Evolutionary conservation across 2,797 vertebrate species (phyloP), one percentile per base, ranked within the genome.

Genomic region (Tympanoctomys barrerae): DNA sequence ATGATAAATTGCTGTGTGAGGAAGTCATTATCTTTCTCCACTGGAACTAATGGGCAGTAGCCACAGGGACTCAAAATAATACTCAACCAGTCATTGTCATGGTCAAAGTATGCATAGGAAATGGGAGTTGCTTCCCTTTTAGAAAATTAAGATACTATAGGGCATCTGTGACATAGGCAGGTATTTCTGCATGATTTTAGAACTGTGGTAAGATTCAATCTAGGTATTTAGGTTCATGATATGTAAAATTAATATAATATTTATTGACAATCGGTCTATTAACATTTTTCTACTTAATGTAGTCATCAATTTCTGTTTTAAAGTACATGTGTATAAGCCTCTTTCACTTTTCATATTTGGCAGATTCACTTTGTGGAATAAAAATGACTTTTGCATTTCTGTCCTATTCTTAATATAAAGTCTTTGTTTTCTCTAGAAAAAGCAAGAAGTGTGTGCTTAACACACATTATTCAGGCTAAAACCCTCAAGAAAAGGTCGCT

Each of bases 21-120:
- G 31, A 75, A 95, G 68, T 73, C 85, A 92, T 96, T 97, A 93
- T 96, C 92, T 92, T 83, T 96, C 93, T 94, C 62, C 78, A 85
- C 93, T 96, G 75, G 79, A 97, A 94, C 77, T 93, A 96, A 96
- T 82, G 84, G 80, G 31, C 21, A 92, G 4, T 94, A 94, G 66
- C 42, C 62, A 83, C 80, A 81, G 92, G 83, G 57, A 66, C 54
- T 94, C 87, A 93, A 86, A 92, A 95, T 78, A 96, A 92, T 22
- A 86, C n/a, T 83, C 83, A 81, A 2, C 42, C 75, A 89, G 70
- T 62, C 83, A 93, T 92, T 84, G 73, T 81, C 79, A 39, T 89
- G 68, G 94, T 94, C 92, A 94, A 75, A 87, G 78, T 59, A 19
- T 86, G 13, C 85, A 91, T 39, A 61, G 70, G 52, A 96, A 92